Percentiles rank a stretch among this genome's conserved stretches.
Conservation (phyloP, 2,113 vertebrate genomes). For the human region GRCh38 chr5:69174001-69174500, state of each 20-base stretch:
- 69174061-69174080: background rate
- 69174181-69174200: background rate
- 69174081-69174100: background rate
- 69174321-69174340: conserved; percentile 94
- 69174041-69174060: too few relatives aligned
- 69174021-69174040: too few relatives aligned
- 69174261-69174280: conserved; percentile 86
- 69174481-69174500: too few relatives aligned
- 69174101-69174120: background rate
- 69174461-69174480: background rate
- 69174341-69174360: conserved; percentile 88
- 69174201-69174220: background rate
- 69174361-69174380: conserved; percentile 93
- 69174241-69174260: conserved; percentile 83
- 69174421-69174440: background rate
- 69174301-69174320: conserved; percentile 89
- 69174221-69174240: conserved; percentile 7
- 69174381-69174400: conserved; percentile 89
- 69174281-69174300: conserved; percentile 86
- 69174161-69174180: background rate
- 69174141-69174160: background rate
- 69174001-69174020: too few relatives aligned
- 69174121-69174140: background rate
- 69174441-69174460: background rate
- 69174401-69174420: conserved; percentile 90